Conservation (phyloP, 2,113 vertebrate genomes). For the Puma concolor region DNA sequence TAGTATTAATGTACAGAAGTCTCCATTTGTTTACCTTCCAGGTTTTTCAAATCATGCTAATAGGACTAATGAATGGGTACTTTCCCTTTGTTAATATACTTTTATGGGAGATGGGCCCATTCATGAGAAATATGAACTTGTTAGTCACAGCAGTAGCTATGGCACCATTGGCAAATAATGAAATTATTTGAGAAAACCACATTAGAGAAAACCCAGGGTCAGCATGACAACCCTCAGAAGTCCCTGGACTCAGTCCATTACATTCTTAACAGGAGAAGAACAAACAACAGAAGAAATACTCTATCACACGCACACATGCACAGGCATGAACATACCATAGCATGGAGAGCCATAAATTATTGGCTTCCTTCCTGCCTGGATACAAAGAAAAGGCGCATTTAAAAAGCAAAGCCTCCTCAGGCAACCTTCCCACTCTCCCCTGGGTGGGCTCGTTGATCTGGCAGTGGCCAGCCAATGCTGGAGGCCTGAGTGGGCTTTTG, state of each 20-base stretch:
- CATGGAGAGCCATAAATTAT: not conserved
- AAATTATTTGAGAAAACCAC: not conserved
- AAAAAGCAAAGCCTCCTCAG: not conserved
- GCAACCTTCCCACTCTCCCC: not conserved
- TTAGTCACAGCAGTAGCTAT: not conserved
- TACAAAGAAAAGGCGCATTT: not conserved
- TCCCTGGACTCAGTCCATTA: not conserved
- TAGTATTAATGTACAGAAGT: not conserved
- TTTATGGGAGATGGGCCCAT: not conserved
- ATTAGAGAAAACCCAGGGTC: not conserved
- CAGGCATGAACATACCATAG: not conserved
- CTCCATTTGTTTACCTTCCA: not conserved
- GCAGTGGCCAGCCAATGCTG: too few species aligned
- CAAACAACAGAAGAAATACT: not conserved
- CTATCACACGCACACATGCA: too few species aligned
- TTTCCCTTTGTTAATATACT: not conserved
- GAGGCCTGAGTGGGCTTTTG: not conserved
- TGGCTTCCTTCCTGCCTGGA: not conserved
- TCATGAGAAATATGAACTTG: not conserved
- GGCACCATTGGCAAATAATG: conserved; percentile 3
- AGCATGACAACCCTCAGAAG: not conserved
- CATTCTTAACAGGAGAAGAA: not conserved
- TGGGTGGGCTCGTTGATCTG: not conserved
- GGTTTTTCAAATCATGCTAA: not conserved
- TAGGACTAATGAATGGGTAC: not conserved